A percentile compares a stretch with the other conserved stretches of the same genome.
These are phyloP conservation scores for Meta bourneti DNA, from an alignment of 2,888 invertebrate species.

Conservation along the genomic window DNA sequence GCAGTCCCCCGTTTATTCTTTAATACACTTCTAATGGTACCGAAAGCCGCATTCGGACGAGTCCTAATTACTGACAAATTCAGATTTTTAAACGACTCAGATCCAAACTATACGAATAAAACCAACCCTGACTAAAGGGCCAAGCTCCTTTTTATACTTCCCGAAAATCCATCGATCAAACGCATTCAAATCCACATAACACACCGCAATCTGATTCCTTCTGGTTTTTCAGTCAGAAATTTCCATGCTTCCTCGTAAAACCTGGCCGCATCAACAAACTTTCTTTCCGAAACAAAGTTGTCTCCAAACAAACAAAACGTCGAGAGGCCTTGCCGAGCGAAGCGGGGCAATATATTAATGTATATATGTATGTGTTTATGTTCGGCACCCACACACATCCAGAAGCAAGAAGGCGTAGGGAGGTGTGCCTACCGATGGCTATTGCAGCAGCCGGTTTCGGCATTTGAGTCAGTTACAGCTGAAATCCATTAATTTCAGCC, in stretches of 20 bases:
- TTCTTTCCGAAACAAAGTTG: conserved; percentile 34
- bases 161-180: neutral
- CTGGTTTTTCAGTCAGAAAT: neutral
- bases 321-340: neutral
- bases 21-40: neutral
- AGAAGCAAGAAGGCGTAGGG: conserved; percentile 31
- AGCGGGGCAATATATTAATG: conserved; percentile 33
- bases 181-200: neutral
- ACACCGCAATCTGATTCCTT: neutral
- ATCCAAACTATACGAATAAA: neutral
- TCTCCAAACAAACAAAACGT: conserved; percentile 23
- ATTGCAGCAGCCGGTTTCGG: conserved; percentile 71
- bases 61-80: neutral
- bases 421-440: conserved; percentile 51
- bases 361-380: conserved; percentile 24
- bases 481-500: conserved; percentile 71
- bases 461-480: conserved; percentile 67
- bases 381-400: neutral
- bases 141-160: neutral
- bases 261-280: neutral
- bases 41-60: neutral
- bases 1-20: neutral
- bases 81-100: neutral
- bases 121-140: neutral
- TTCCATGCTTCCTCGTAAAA: neutral